A percentile compares a stretch with the other conserved stretches of the same genome.
Conservation (phyloP, 2,113 vertebrate species). For the Notiomystis cincta region DNA sequence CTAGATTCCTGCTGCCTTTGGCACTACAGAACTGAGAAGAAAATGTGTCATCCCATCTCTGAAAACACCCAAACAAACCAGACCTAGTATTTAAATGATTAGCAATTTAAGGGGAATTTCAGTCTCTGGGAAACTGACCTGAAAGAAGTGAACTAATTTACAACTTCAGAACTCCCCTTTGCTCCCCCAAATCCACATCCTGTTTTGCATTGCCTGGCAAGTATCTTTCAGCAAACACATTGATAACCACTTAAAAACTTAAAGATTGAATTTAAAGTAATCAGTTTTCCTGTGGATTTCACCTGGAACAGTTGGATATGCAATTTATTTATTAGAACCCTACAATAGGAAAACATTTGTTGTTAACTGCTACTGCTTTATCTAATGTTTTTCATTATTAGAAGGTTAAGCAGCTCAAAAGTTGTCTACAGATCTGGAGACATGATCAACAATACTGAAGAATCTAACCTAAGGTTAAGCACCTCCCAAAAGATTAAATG, state of each 20-base stretch:
- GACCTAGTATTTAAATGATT: not conserved
- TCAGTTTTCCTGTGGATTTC: not conserved
- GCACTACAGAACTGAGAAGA: not conserved
- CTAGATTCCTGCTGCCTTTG: not conserved
- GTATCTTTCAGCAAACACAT: not conserved
- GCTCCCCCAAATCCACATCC: rapidly evolving
- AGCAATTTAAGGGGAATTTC: not conserved
- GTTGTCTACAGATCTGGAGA: not conserved
- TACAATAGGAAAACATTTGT: not conserved
- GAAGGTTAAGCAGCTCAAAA: not conserved
- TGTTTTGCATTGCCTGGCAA: not conserved
- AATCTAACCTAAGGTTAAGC: not conserved
- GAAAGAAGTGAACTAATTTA: not conserved
- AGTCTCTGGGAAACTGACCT: not conserved
- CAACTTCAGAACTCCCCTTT: rapidly evolving
- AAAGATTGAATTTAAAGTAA: not conserved
- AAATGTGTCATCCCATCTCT: not conserved
- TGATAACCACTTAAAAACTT: not conserved
- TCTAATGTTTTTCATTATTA: not conserved
- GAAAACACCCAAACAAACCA: not conserved
- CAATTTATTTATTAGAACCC: not conserved
- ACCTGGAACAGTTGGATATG: not conserved
- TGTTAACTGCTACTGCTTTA: not conserved
- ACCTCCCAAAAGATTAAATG: not conserved
- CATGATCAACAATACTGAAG: not conserved